Percentiles rank a stretch among this genome's conserved stretches.
Conservation (phyloP, 2,888 invertebrate genomes). For the Drosophila setosimentum region DNA sequence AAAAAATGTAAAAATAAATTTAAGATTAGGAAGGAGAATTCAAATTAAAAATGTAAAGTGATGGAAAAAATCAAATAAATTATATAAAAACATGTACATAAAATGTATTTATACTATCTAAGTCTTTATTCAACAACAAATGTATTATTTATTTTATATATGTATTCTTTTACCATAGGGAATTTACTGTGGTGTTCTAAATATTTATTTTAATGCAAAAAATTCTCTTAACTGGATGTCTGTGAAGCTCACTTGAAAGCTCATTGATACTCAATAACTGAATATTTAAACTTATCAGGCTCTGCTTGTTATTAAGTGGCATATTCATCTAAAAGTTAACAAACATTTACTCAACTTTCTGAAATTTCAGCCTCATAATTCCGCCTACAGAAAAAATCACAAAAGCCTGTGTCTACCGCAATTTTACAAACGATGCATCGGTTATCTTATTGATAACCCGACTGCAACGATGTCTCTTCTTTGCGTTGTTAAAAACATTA, state of each 20-base stretch:
- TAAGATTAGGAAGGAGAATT: not conserved
- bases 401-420: too few species aligned
- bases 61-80: not conserved
- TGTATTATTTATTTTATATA: too few species aligned
- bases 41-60: not conserved
- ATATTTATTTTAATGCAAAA: not conserved
- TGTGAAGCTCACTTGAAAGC: not conserved
- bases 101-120: not conserved
- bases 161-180: too few species aligned
- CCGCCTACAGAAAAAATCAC: too few species aligned
- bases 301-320: conserved; percentile 53
- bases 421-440: too few species aligned
- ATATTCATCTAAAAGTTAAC: conserved; percentile 13
- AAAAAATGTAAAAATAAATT: not conserved
- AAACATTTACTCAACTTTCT: conserved; percentile 11
- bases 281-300: conserved; percentile 18
- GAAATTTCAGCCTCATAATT: not conserved
- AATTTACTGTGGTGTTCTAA: too few species aligned
- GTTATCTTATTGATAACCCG: too few species aligned
- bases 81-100: not conserved
- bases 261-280: conserved; percentile 28
- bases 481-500: too few species aligned
- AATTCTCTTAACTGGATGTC: not conserved
- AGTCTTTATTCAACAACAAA: not conserved
- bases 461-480: too few species aligned